Base-by-base conservation (phyloP, 1,140 invertebrate species). In the Ceratitis capitata region DNA sequence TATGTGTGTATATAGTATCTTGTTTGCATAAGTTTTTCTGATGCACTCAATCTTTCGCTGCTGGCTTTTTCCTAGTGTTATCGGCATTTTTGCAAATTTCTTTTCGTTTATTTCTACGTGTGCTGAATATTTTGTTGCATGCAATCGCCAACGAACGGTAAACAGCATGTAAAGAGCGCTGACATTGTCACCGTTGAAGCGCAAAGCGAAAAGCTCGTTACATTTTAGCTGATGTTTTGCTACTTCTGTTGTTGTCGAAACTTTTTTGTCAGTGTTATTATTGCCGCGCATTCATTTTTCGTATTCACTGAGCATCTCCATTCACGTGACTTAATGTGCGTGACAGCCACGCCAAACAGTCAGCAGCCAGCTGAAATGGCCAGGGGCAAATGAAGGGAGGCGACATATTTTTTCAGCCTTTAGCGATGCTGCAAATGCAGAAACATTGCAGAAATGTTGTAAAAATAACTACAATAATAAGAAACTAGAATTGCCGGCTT, bases 321-420 rank as follows among this genome's bases (percentile, higher is more conserved):
- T 74, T 74, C 64, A 74, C 64, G 64, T 74, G 64, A 74, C 64
- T 74, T 74, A 74, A 74, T 74, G 64, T 42, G 32, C 64, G 39
- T 74, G 64, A 74, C 64, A 74, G 64, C 39, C 19, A 74, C 32
- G 64, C 64, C 64, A 42, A 19, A 74, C 64, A 39, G 39, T 14
- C 35, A 74, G 64, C 64, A 12, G 35, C 7, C 2, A 23, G 19
- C 35, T 5, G 16, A 32, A 32, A 3, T 69, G 58, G 58, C 58
- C 26, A 29, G 29, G 32, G 3, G 16, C 0, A 5, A 1, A 1
- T 32, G 2, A 9, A 14, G 4, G 14, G 32, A 29, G 16, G 61
- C 5, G 69, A 10, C 39, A 47, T 19, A 78, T 78, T 78, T 78
- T 78, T 78, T n/a, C 19, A 12, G 39, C 16, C 7, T 6, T 78